Evolutionary conservation across 1,140 invertebrate species (phyloP).

Genomic region (Maconellicoccus hirsutus): DNA sequence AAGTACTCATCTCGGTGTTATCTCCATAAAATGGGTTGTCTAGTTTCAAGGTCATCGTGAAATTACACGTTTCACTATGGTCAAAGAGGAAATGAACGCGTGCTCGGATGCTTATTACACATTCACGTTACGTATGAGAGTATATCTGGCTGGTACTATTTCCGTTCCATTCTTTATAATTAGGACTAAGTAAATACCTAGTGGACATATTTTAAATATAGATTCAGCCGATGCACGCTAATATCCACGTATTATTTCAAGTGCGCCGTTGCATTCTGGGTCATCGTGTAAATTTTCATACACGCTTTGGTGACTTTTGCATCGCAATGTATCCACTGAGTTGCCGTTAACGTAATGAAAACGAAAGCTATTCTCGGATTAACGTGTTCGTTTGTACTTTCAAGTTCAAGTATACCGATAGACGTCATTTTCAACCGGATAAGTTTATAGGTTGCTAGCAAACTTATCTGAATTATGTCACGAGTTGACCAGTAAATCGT

Average conservation of each 20-base stretch:
- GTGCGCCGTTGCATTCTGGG: background rate
- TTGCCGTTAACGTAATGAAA: no score
- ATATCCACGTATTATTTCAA: background rate
- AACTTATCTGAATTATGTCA: no score
- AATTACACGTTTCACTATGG: background rate
- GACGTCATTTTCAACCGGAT: no score
- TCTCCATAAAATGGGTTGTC: background rate
- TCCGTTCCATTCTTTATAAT: constrained; percentile 16
- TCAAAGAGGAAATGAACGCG: constrained; percentile 12
- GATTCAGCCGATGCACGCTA: background rate
- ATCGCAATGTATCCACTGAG: no score
- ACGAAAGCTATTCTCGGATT: no score
- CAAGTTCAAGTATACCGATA: no score
- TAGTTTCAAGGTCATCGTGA: background rate
- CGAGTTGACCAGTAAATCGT: no score
- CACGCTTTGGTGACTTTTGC: no score
- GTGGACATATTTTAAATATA: constrained; percentile 18
- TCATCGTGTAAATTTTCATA: background rate
- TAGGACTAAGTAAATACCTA: constrained; percentile 9
- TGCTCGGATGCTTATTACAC: constrained; percentile 12
- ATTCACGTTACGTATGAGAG: background rate
- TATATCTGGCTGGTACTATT: background rate
- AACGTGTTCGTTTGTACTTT: no score
- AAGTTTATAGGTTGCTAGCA: no score
- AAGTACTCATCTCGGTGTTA: background rate